These are phyloP conservation scores for Lagorchestes hirsutus DNA, from an alignment of 2,797 vertebrate species.

Conservation along the genomic window DNA sequence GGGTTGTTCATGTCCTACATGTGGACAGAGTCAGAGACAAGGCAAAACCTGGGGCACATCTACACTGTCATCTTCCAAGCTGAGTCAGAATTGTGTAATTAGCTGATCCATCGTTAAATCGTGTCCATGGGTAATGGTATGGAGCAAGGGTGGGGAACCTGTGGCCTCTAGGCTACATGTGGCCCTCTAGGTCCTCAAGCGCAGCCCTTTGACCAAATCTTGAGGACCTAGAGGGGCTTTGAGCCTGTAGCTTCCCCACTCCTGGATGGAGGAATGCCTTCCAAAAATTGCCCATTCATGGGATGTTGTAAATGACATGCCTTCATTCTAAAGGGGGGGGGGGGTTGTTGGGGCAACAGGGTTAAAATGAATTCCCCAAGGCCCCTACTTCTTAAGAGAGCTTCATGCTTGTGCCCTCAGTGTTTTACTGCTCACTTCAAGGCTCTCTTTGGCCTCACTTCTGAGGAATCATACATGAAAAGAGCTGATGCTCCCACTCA, in stretches of 20 bases:
- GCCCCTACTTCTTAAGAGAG: not conserved
- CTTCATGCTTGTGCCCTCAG: not conserved
- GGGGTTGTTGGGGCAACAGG: not conserved
- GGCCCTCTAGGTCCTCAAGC: no score
- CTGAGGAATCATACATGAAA: not conserved
- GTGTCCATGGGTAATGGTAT: conserved; percentile 22
- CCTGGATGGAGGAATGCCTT: not conserved
- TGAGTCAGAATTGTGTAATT: not conserved
- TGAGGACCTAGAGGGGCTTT: no score
- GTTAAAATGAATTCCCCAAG: not conserved
- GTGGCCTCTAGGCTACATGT: no score
- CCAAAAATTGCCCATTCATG: not conserved
- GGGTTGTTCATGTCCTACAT: not conserved
- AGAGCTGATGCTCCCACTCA: not conserved
- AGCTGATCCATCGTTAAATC: not conserved
- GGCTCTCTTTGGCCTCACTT: not conserved
- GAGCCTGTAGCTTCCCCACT: no score
- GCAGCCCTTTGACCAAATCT: no score
- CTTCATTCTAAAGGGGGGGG: not conserved
- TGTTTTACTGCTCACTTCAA: conserved; percentile 29
- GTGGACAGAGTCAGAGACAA: not conserved
- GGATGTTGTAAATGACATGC: not conserved
- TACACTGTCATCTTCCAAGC: not conserved
- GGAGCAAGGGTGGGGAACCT: no score
- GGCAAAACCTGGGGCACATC: not conserved